A percentile compares a stretch with the other conserved stretches of the same genome.
Evolutionary conservation across 2,113 vertebrate genomes (phyloP).

Genomic region (Barbus barbus): DNA sequence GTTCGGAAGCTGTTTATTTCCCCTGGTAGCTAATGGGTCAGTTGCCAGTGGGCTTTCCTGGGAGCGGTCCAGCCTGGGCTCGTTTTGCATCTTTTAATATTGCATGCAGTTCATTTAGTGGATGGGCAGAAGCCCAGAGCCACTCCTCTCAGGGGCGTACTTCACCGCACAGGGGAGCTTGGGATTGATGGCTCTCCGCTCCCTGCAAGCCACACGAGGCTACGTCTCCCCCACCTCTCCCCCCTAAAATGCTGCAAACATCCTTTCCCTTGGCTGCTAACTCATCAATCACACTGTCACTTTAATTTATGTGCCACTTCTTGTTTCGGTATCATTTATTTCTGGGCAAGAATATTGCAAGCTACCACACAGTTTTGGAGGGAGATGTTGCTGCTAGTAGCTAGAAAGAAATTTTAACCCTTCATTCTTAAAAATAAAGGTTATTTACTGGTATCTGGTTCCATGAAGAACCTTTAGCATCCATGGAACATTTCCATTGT

Average conservation of each 20-base stretch:
- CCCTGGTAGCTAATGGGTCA: conserved; percentile 40
- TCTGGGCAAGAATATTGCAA: conserved; percentile 87
- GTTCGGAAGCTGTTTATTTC: conserved; percentile 52
- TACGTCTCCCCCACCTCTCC: conserved; percentile 42
- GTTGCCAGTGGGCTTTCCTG: conserved; percentile 47
- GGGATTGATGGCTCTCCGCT: conserved; percentile 82
- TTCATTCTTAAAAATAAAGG: conserved; percentile 63
- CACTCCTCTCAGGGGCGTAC: conserved; percentile 85
- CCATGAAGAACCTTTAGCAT: neutral
- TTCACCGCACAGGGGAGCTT: conserved; percentile 75
- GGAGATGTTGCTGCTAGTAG: conserved; percentile 53
- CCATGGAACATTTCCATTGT: neutral
- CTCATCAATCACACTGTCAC: conserved; percentile 94
- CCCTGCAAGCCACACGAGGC: conserved; percentile 77
- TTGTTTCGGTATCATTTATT: conserved; percentile 93
- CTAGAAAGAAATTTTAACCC: conserved; percentile 81
- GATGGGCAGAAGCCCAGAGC: conserved; percentile 80
- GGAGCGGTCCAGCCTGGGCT: conserved; percentile 21
- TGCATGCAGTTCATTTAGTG: conserved; percentile 82
- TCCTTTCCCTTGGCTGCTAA: conserved; percentile 75
- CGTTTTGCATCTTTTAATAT: conserved; percentile 76
- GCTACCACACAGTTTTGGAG: conserved; percentile 85
- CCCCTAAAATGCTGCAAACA: conserved; percentile 40
- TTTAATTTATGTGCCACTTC: conserved; percentile 96
- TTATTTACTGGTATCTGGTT: neutral